Evolutionary conservation across 2,888 invertebrate species (phyloP).

Genomic region (Dicycla oo): DNA sequence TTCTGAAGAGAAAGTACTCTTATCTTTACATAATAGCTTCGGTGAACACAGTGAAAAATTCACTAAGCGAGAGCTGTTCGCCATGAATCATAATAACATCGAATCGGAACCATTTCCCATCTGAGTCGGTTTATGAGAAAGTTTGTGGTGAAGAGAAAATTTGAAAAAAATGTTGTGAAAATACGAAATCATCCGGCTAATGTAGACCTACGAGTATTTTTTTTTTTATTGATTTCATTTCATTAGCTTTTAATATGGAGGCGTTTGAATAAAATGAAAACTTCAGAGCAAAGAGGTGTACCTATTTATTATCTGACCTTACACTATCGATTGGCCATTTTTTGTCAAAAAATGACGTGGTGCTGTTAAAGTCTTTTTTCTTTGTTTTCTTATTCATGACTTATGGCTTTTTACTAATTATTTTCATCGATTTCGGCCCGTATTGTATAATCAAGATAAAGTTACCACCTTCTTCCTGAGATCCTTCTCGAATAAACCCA

Average conservation of each 20-base stretch:
- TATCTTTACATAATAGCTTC: constrained; percentile 66
- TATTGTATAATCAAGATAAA: not conserved
- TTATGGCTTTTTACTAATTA: not conserved
- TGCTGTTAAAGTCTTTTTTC: constrained; percentile 5
- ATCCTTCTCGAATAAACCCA: not conserved
- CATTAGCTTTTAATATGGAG: not conserved
- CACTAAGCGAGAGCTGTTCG: constrained; percentile 63
- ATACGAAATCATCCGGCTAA: constrained; percentile 23
- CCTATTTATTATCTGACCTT: too few relatives aligned
- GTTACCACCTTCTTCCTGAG: not conserved
- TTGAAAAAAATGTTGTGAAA: constrained; percentile 37
- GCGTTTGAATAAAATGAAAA: not conserved
- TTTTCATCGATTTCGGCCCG: not conserved
- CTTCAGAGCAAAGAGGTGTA: not conserved
- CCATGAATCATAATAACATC: constrained; percentile 70
- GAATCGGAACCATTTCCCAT: constrained; percentile 57
- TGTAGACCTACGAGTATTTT: constrained; percentile 11
- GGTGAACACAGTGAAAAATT: constrained; percentile 65
- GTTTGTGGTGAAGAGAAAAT: constrained; percentile 54
- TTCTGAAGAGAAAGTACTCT: constrained; percentile 60
- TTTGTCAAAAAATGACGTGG: not conserved
- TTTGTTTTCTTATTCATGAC: not conserved
- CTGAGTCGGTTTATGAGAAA: constrained; percentile 55
- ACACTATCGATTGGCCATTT: not conserved
- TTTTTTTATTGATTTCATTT: not conserved